Conservation (phyloP, 1,140 invertebrate species). For the Bombus affinis region DNA sequence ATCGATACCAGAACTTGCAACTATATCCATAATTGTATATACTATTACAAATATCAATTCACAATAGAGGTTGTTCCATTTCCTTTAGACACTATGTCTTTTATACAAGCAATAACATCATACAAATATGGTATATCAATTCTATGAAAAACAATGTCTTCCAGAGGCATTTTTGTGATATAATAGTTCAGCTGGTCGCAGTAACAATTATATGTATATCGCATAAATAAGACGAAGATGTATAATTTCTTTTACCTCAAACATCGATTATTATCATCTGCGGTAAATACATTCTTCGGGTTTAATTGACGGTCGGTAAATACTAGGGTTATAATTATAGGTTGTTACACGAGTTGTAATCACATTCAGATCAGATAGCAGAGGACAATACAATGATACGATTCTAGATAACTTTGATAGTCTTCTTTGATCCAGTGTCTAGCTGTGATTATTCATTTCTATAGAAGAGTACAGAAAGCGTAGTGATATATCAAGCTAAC, state of each 20-base stretch:
- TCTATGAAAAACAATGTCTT: slow-evolving; percentile 20
- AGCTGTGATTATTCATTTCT: background rate
- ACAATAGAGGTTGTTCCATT: background rate
- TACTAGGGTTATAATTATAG: slow-evolving; percentile 23
- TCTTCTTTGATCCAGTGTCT: background rate
- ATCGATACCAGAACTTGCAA: background rate
- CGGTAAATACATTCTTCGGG: slow-evolving; percentile 12
- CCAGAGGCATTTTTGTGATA: slow-evolving; percentile 2
- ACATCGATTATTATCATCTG: slow-evolving; percentile 40
- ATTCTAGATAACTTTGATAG: background rate
- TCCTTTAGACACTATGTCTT: background rate
- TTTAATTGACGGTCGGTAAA: slow-evolving; percentile 57
- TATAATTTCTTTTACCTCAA: background rate
- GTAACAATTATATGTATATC: slow-evolving; percentile 28
- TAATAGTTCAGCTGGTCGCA: background rate
- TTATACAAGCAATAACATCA: slow-evolving; percentile 4
- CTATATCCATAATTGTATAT: background rate
- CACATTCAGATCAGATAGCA: slow-evolving; percentile 27
- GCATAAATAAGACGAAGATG: slow-evolving; percentile 6
- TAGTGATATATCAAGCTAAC: slow-evolving; percentile 14
- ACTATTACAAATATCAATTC: background rate
- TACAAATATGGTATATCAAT: slow-evolving; percentile 2
- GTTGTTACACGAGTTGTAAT: background rate
- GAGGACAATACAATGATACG: background rate
- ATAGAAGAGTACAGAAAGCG: background rate